Evolutionary conservation across 2,888 invertebrate genomes (phyloP), one percentile per base, ranked within the genome.

Genomic region (Anoplius nigerrimus): DNA sequence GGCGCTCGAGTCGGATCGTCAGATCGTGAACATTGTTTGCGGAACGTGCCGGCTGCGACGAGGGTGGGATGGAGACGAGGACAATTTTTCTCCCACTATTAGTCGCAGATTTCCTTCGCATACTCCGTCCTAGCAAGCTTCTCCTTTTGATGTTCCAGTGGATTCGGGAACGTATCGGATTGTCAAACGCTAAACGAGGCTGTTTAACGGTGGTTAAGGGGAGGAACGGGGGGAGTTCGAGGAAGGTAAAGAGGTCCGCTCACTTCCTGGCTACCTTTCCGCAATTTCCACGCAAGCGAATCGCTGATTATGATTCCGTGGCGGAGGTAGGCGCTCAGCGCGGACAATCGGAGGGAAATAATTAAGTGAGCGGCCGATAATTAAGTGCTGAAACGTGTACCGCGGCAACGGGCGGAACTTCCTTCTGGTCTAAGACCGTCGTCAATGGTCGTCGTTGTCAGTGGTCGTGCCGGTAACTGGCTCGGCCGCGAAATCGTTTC

Each of bases 301-400:
- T 68, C 70, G 68, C 61, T 55, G 70, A 72, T 77, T 71, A 72
- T 65, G 68, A 65, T 66, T 71, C 69, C 34, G 6, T 2, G 27
- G 4, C 24, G 34, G 42, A 57, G 63, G 58, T 65, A 20, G 51
- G 21, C 61, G 20, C 15, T 27, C 46, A 13, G 51, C 16, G 34
- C 64, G 56, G 75, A 74, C 73, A 72, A 75, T 68, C 53, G 65
- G 68, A 78, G 64, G 65, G 59, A 74, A 74, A 70, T 75, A 74
- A 78, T 78, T 72, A 74, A 78, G 66, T 67, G 66, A 78, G 57
- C 11, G 64, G 34, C 22, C 63, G 77, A 78, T 78, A 78, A 78
- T 78, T 74, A 78, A 78, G 70, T 57, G 73, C 58, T 66, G 68
- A 78, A 75, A 75, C 78, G 70, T 73, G 71, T 66, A 69, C 62